Evolutionary conservation across 2,797 vertebrate species (phyloP).

Genomic region (Sternotherus odoratus): DNA sequence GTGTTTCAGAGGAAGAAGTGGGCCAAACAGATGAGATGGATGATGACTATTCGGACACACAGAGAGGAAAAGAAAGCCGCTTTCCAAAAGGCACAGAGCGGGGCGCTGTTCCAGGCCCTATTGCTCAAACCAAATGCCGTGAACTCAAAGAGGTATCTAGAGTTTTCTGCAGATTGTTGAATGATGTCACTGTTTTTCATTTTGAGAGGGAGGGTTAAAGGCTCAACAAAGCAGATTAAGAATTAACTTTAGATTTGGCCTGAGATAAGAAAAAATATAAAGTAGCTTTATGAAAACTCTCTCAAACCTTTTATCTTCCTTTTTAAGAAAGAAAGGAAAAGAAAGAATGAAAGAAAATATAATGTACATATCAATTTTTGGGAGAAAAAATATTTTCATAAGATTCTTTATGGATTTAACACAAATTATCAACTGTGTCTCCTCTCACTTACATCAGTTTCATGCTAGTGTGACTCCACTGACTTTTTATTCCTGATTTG

Average conservation of each 20-base stretch:
- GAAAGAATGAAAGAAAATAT: neutral
- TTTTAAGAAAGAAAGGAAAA: conserved; percentile 23
- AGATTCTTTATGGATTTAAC: neutral
- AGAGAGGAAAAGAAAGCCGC: conserved; percentile 77
- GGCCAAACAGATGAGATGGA: conserved; percentile 46
- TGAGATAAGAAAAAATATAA: conserved; percentile 13
- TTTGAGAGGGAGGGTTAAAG: neutral
- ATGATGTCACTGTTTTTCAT: conserved; percentile 8
- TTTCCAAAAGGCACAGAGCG: conserved; percentile 78
- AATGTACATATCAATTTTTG: neutral
- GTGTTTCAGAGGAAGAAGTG: conserved; percentile 78
- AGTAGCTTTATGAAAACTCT: conserved; percentile 28
- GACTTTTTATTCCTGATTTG: neutral
- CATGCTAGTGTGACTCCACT: neutral
- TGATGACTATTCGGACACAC: conserved; percentile 55
- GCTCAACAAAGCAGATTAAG: conserved; percentile 37
- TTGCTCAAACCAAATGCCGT: conserved; percentile 78
- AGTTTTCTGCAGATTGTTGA: conserved; percentile 5
- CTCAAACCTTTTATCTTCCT: conserved; percentile 1
- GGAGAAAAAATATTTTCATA: neutral
- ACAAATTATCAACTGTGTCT: neutral
- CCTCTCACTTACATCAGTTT: neutral
- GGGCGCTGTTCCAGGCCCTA: conserved; percentile 75
- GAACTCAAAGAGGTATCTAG: conserved; percentile 87
- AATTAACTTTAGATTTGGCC: conserved; percentile 48